These are phyloP conservation scores for Gymnogyps californianus DNA, from an alignment of 2,113 vertebrate genomes.

Conservation along the genomic window DNA sequence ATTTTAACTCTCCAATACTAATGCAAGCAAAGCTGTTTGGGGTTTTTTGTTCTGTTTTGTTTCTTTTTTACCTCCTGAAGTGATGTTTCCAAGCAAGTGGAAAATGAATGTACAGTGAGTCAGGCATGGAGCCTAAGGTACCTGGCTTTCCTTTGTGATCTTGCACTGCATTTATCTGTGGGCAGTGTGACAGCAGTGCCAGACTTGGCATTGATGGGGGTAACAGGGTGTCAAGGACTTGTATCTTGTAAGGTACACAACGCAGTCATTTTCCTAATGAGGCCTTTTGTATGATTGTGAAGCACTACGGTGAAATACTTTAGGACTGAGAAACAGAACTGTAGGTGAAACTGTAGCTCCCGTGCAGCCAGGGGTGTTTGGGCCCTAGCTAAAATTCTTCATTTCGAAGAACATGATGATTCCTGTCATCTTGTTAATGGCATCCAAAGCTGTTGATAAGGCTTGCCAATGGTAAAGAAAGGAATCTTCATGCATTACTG, in stretches of 20 bases:
- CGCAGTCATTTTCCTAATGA: not conserved
- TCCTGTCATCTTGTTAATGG: rapidly evolving
- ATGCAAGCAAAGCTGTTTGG: not conserved
- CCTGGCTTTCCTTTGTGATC: not conserved
- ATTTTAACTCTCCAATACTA: not conserved
- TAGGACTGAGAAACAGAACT: not conserved
- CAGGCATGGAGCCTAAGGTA: not conserved
- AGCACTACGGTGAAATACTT: not conserved
- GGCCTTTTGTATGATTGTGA: not conserved
- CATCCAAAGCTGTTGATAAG: not conserved
- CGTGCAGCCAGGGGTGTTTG: not conserved
- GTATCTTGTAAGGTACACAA: not conserved
- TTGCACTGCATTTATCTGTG: not conserved
- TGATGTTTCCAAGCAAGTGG: not conserved
- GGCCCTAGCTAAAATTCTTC: not conserved
- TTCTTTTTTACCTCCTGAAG: not conserved
- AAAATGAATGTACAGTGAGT: not conserved
- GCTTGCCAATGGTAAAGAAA: not conserved
- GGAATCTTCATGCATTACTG: not conserved
- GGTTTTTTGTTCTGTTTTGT: not conserved
- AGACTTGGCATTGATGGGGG: not conserved
- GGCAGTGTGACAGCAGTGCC: not conserved
- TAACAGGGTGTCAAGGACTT: not conserved
- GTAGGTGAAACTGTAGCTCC: not conserved
- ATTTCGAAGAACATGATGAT: not conserved